phyloP scores from a whole-genome alignment of 2,888 invertebrate genomes.

The Drosophila ochracea region DNA sequence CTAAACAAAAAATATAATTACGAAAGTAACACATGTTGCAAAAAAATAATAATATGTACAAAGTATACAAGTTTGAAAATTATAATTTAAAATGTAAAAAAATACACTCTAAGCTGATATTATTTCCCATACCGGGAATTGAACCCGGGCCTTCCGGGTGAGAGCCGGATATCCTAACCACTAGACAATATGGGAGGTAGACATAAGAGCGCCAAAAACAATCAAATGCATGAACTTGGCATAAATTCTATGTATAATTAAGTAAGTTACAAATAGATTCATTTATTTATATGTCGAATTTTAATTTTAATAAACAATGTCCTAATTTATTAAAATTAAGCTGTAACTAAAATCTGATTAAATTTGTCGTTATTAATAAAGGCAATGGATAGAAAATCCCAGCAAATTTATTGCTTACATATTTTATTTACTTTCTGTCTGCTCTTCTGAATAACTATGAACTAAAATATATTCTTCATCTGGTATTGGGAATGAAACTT shows the following conservation, averaged over 20 bases:
- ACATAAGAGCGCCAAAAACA: no score
- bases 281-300: neutral
- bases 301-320: neutral
- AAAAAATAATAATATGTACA: neutral
- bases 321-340: neutral
- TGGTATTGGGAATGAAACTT: neutral
- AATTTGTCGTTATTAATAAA: neutral
- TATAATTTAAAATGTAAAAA: neutral
- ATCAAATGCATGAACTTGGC: no score
- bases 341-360: neutral
- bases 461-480: neutral
- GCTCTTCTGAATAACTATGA: neutral
- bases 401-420: neutral
- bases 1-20: neutral
- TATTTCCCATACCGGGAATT: slow-evolving; percentile 94
- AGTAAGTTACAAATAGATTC: neutral
- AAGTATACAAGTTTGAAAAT: neutral
- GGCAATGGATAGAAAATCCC: neutral
- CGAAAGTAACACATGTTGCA: neutral
- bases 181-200: slow-evolving; percentile 85
- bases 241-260: slow-evolving; percentile 1
- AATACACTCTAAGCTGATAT: neutral
- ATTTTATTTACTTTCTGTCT: neutral
- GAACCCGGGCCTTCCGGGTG: slow-evolving; percentile 90
- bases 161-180: slow-evolving; percentile 86